phyloP scores from a whole-genome alignment of 2,797 vertebrate species.

The Pampus argenteus region DNA sequence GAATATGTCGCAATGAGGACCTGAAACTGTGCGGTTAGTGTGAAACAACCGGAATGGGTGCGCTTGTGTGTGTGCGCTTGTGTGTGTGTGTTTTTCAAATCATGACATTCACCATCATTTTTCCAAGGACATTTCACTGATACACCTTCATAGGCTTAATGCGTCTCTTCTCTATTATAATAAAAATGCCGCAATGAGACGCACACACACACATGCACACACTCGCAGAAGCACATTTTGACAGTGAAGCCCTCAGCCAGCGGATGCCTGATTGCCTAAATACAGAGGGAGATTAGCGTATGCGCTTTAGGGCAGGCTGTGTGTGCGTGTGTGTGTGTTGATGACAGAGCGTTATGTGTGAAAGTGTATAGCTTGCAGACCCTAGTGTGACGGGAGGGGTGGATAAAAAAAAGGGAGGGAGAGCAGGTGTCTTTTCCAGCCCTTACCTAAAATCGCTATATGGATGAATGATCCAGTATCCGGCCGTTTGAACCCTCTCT shows the following conservation, averaged over 20 bases:
- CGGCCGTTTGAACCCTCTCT: slow-evolving; percentile 97
- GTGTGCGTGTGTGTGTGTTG: slow-evolving; percentile 45
- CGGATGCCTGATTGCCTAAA: slow-evolving; percentile 61
- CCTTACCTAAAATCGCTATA: slow-evolving; percentile 99
- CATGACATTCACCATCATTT: slow-evolving; percentile 81
- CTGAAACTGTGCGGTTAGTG: slow-evolving; percentile 31
- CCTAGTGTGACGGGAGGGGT: slow-evolving; percentile 68
- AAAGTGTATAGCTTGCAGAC: slow-evolving; percentile 72
- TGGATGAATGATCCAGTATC: slow-evolving; percentile 99
- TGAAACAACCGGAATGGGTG: slow-evolving; percentile 34
- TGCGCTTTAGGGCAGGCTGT: slow-evolving; percentile 55
- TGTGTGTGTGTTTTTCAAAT: slow-evolving; percentile 34
- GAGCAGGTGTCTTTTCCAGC: slow-evolving; percentile 77
- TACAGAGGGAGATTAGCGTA: slow-evolving; percentile 63
- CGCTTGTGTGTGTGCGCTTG: slow-evolving; percentile 2
- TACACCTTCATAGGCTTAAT: slow-evolving; percentile 52
- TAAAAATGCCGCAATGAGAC: slow-evolving; percentile 74
- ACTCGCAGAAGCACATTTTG: slow-evolving; percentile 16
- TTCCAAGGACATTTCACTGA: slow-evolving; percentile 78
- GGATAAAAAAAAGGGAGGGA: slow-evolving; percentile 34
- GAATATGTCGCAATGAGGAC: slow-evolving; percentile 73
- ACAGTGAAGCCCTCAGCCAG: slow-evolving; percentile 31
- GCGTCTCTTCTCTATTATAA: slow-evolving; percentile 29
- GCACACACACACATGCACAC: slow-evolving; percentile 5
- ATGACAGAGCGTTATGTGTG: slow-evolving; percentile 62